Conservation (phyloP, 2,797 vertebrate species). For the Sebastolobus altivelis region DNA sequence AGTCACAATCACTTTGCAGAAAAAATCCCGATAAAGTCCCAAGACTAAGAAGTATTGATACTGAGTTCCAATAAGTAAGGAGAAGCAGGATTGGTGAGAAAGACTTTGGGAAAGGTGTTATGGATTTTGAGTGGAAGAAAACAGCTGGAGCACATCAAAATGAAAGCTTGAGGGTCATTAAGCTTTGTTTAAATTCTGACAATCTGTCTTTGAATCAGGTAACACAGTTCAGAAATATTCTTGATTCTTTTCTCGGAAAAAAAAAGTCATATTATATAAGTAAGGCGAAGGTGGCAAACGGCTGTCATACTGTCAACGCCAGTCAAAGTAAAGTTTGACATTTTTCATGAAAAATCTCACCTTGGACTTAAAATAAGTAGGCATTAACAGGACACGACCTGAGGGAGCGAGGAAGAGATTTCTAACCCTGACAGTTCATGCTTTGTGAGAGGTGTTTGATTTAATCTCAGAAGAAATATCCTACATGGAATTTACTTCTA, state of each 20-base stretch:
- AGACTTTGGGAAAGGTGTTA: neutral
- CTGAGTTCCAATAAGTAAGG: neutral
- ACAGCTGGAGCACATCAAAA: constrained; percentile 10
- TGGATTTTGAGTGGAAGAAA: neutral
- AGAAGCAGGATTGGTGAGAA: neutral
- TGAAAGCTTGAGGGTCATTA: constrained; percentile 23
- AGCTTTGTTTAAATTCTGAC: constrained; percentile 40
- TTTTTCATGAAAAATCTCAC: constrained; percentile 12
- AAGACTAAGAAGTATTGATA: no score
- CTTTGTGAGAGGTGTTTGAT: constrained; percentile 70
- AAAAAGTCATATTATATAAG: constrained; percentile 34
- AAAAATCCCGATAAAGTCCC: neutral
- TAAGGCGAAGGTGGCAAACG: constrained; percentile 6
- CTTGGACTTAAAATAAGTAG: constrained; percentile 15
- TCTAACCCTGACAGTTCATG: constrained; percentile 39
- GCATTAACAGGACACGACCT: constrained; percentile 23
- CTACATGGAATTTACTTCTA: constrained; percentile 68
- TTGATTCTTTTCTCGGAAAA: constrained; percentile 7
- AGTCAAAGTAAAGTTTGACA: constrained; percentile 19
- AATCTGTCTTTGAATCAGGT: constrained; percentile 29
- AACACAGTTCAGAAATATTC: constrained; percentile 14
- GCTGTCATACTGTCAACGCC: constrained; percentile 16
- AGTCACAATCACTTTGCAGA: neutral
- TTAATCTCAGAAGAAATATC: constrained; percentile 66
- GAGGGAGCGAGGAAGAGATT: constrained; percentile 19